Evolutionary conservation across 2,113 vertebrate genomes (phyloP).

Genomic region (Gallinago media): DNA sequence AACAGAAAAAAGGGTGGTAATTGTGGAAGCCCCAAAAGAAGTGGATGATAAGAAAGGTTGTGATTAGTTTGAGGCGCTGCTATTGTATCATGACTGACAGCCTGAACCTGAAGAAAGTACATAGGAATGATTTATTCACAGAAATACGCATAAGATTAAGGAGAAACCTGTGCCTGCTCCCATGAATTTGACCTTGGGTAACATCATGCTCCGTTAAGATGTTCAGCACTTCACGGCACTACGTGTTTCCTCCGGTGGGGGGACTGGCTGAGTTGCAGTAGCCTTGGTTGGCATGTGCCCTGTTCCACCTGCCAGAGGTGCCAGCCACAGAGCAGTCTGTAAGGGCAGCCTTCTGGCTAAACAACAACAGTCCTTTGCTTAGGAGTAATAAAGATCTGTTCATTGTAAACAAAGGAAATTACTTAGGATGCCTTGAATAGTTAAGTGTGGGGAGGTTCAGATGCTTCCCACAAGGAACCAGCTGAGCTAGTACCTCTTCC

Average conservation of each 20-base stretch:
- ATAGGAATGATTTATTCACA: background rate
- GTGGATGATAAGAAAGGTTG: background rate
- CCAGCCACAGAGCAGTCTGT: accelerated
- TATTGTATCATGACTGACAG: background rate
- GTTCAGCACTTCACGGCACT: background rate
- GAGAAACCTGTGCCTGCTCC: background rate
- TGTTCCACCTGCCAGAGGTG: background rate
- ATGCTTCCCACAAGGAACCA: background rate
- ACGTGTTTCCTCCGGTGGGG: background rate
- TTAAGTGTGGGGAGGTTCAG: background rate
- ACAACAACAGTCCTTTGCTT: background rate
- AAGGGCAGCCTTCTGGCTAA: background rate
- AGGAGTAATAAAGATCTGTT: background rate
- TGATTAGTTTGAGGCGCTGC: background rate
- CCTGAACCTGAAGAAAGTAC: background rate
- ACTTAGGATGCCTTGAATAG: background rate
- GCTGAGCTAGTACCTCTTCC: background rate
- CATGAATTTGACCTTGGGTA: background rate
- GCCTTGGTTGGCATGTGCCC: background rate
- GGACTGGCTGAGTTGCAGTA: background rate
- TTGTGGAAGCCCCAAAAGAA: background rate
- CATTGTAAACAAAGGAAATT: background rate
- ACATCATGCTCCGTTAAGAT: accelerated
- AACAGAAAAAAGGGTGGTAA: background rate
- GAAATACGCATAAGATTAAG: background rate